phyloP scores from a whole-genome alignment of 1,140 invertebrate species.

The Centruroides sculpturatus region DNA sequence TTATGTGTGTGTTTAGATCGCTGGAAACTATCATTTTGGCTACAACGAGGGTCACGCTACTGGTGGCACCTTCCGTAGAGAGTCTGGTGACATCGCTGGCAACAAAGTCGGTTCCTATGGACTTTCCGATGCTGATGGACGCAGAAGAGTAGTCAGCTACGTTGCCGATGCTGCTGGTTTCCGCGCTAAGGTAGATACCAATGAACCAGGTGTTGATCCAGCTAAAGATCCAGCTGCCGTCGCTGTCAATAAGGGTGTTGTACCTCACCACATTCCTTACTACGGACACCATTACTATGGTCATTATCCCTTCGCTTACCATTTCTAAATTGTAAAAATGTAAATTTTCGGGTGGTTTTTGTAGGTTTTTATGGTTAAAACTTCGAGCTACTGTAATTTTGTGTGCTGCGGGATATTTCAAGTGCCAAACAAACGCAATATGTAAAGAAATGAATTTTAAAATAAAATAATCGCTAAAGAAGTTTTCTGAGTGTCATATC shows the following conservation, averaged over 20 bases:
- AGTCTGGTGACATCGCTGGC: constrained; percentile 13
- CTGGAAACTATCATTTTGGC: constrained; percentile 19
- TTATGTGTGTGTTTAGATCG: background rate
- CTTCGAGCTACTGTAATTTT: no score
- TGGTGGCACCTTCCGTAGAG: constrained; percentile 21
- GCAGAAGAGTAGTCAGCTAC: constrained; percentile 22
- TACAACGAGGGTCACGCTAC: constrained; percentile 18
- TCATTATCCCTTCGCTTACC: no score
- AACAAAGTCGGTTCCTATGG: constrained; percentile 20
- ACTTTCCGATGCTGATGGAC: constrained; percentile 19
- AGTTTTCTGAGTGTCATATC: no score
- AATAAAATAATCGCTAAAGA: no score
- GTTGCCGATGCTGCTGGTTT: constrained; percentile 23
- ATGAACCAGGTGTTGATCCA: constrained; percentile 18
- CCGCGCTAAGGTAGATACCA: constrained; percentile 18
- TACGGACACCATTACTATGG: no score
- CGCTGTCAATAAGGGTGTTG: constrained; percentile 16
- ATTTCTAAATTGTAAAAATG: no score
- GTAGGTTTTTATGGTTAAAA: no score
- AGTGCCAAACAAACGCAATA: no score
- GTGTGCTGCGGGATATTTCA: no score
- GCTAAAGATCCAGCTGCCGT: constrained; percentile 16
- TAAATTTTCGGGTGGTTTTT: no score
- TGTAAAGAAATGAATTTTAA: no score
- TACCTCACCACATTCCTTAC: background rate